phyloP scores from a whole-genome alignment of 2,113 vertebrate species.

The Gymnogyps californianus region DNA sequence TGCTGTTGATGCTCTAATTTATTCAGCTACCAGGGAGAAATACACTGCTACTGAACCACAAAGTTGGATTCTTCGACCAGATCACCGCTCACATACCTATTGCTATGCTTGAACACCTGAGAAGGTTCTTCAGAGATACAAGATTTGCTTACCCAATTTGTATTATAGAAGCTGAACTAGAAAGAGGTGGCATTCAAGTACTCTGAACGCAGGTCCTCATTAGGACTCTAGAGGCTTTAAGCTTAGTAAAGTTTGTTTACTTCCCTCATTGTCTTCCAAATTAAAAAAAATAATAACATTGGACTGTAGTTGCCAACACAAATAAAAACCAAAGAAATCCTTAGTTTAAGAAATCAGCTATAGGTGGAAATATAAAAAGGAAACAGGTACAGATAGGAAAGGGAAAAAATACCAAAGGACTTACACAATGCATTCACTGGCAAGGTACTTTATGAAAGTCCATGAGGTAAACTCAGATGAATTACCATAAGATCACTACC shows the following conservation, averaged over 20 bases:
- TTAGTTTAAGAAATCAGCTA: background rate
- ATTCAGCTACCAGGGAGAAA: background rate
- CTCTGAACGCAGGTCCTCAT: background rate
- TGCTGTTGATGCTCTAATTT: background rate
- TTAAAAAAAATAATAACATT: background rate
- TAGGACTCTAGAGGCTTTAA: background rate
- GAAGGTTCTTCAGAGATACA: background rate
- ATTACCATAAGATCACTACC: background rate
- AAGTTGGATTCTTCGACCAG: background rate
- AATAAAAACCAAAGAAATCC: background rate
- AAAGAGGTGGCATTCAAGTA: background rate
- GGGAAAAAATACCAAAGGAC: background rate
- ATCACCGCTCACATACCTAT: background rate
- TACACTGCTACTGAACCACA: background rate
- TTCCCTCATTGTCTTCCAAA: background rate
- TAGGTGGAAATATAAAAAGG: background rate
- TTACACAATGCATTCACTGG: background rate
- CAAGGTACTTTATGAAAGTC: background rate
- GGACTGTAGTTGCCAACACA: background rate
- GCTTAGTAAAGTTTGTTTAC: background rate
- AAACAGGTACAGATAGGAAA: background rate
- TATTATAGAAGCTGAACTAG: background rate
- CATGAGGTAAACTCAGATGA: background rate
- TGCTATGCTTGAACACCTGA: background rate
- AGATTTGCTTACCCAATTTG: background rate